A percentile compares a stretch with the other conserved stretches of the same genome.
Evolutionary conservation across 2,797 vertebrate species (phyloP).

Genomic region (Momotus momota): DNA sequence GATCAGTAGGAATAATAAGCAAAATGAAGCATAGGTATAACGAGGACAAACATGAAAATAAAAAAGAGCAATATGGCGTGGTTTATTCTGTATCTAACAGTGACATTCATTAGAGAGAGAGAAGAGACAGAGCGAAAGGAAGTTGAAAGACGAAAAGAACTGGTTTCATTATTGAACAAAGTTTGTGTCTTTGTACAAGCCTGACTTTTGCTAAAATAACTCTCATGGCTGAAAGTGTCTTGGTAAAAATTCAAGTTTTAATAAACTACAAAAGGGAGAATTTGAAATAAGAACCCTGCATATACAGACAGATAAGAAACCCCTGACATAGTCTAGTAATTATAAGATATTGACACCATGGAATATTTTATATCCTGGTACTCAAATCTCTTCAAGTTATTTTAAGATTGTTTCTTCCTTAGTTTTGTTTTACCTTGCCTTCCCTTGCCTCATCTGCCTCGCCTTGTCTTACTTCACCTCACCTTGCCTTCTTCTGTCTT

Average conservation of each 20-base stretch:
- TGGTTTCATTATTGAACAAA: slow-evolving; percentile 21
- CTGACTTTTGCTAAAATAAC: neutral
- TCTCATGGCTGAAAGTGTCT: neutral
- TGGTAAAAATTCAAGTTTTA: neutral
- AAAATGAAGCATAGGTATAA: neutral
- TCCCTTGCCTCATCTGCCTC: neutral
- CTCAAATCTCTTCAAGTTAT: neutral
- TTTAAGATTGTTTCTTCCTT: neutral
- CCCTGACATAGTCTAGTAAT: neutral
- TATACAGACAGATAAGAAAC: neutral
- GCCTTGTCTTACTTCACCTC: neutral
- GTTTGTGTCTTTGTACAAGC: neutral
- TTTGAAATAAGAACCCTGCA: neutral
- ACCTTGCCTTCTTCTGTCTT: neutral
- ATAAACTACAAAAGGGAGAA: neutral
- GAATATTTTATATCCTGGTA: neutral
- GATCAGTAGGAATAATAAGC: neutral
- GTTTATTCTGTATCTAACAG: neutral
- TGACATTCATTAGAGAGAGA: neutral
- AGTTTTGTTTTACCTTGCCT: neutral
- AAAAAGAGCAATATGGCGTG: neutral
- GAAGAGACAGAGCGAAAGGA: neutral
- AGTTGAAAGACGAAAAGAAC: slow-evolving; percentile 19
- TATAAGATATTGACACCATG: neutral
- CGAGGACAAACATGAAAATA: neutral